Evolutionary conservation across 2,888 invertebrate genomes (phyloP), one percentile per base, ranked within the genome.

Genomic region (Amphipoea oculea): DNA sequence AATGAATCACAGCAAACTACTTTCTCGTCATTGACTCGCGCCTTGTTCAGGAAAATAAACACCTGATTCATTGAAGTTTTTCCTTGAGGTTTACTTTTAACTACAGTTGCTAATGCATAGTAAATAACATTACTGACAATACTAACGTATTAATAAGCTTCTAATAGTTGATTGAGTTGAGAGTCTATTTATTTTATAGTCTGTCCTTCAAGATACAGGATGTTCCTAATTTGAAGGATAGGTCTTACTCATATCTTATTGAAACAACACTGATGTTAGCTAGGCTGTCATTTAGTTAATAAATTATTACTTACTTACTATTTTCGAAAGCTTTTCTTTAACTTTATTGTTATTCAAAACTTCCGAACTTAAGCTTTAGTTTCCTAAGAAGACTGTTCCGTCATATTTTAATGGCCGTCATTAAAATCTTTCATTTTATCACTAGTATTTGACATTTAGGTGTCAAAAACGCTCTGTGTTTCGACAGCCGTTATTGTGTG

Each of bases 21-120:
- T 85, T 85, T 85, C 82, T 77, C 76, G 48, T 51, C 63, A 77
- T 82, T 85, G 82, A 85, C 54, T 85, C 78, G 71, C 57, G 40
- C 48, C 29, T 45, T 57, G 71, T 76, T 69, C 9, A 78, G 73
- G 76, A 72, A 82, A 85, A 81, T 76, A 60, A 75, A 79, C 76
- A 79, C 40, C 65, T 67, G 76, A 82, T 63, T 85, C 71, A 75
- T 77, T 51, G 4, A 23, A 73, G 54, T 63, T 76, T 76, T 79
- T 71, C 65, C 68, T 81, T 57, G 1, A 48, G 4, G 17, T 45
- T 68, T 70, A 62, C 3, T 57, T 65, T 65, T 23, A n/a, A 70
- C 14, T 42, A 23, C 0, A 3, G n/a, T 66, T 81, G n/a, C 51
- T 51, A 54, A 14, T n/a, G 60, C 23, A 60, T n/a, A n/a, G 23